These are phyloP conservation scores for Meandrusa payeni DNA, from an alignment of 2,888 invertebrate genomes.

Conservation along the genomic window DNA sequence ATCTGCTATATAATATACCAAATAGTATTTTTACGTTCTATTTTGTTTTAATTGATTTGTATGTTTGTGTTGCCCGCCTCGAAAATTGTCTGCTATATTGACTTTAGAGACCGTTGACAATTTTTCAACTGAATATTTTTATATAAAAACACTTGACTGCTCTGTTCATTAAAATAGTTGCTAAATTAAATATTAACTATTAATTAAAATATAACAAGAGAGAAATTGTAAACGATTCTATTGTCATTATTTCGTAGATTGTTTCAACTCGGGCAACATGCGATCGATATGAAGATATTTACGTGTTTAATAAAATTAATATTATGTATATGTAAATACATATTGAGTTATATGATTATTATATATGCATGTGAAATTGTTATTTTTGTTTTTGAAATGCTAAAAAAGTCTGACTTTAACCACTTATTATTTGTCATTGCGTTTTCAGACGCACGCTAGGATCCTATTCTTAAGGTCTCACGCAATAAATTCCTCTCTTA, in stretches of 20 bases:
- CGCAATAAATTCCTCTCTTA: too few species aligned
- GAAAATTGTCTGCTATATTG: conserved; percentile 30
- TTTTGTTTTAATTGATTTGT: conserved; percentile 72
- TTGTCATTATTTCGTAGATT: conserved; percentile 33
- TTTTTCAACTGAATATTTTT: conserved; percentile 21
- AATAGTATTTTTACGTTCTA: conserved; percentile 80
- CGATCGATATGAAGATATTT: conserved; percentile 69
- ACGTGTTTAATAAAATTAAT: conserved; percentile 71
- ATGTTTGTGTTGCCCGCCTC: conserved; percentile 46
- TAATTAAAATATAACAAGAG: conserved; percentile 6
- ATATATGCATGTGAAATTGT: conserved; percentile 73
- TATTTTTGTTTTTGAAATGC: conserved; percentile 71
- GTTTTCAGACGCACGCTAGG: conserved; percentile 53
- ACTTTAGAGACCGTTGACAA: conserved; percentile 6
- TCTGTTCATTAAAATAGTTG: conserved; percentile 1
- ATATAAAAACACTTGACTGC: not conserved
- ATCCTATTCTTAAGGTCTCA: conserved; percentile 21
- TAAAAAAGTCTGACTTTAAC: conserved; percentile 79
- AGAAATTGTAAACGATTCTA: conserved; percentile 6
- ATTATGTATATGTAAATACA: conserved; percentile 79
- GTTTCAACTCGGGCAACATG: conserved; percentile 39
- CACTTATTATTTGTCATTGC: conserved; percentile 69
- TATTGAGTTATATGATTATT: conserved; percentile 70
- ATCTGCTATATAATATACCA: conserved; percentile 78
- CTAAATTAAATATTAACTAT: conserved; percentile 7